These are phyloP conservation scores for Miltochrista miniata DNA, from an alignment of 2,888 invertebrate genomes.

Conservation along the genomic window DNA sequence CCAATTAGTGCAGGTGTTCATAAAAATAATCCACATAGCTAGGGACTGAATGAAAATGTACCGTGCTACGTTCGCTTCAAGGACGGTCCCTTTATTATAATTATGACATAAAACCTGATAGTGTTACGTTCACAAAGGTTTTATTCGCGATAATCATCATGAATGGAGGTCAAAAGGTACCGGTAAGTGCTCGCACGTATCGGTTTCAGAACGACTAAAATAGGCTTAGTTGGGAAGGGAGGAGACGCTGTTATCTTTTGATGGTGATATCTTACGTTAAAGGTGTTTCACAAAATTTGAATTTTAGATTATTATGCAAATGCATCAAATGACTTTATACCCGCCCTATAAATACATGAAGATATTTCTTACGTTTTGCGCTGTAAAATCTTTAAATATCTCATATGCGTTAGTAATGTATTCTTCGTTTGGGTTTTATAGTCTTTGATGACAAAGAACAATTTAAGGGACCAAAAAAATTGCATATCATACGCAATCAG, in stretches of 20 bases:
- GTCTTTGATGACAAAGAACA: too few species aligned
- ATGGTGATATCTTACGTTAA: neutral
- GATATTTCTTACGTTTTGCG: too few species aligned
- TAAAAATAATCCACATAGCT: slow-evolving; percentile 56
- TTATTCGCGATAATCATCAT: slow-evolving; percentile 43
- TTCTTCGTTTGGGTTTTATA: too few species aligned
- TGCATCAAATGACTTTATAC: too few species aligned
- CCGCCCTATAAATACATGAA: too few species aligned
- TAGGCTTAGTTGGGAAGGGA: slow-evolving; percentile 8
- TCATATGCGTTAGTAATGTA: too few species aligned
- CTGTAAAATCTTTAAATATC: too few species aligned
- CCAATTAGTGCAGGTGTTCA: slow-evolving; percentile 70
- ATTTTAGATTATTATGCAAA: neutral
- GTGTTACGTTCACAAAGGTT: slow-evolving; percentile 48
- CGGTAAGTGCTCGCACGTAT: slow-evolving; percentile 32
- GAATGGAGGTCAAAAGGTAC: slow-evolving; percentile 33
- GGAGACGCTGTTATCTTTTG: neutral
- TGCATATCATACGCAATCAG: too few species aligned
- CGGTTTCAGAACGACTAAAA: slow-evolving; percentile 18
- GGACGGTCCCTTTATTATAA: slow-evolving; percentile 37
- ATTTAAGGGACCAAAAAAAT: too few species aligned
- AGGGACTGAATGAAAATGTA: slow-evolving; percentile 50
- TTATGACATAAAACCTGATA: slow-evolving; percentile 57
- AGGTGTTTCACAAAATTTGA: neutral
- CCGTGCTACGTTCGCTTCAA: slow-evolving; percentile 31